phyloP scores from a whole-genome alignment of 2,113 vertebrate species.

The Trichomycterus rosablanca region DNA sequence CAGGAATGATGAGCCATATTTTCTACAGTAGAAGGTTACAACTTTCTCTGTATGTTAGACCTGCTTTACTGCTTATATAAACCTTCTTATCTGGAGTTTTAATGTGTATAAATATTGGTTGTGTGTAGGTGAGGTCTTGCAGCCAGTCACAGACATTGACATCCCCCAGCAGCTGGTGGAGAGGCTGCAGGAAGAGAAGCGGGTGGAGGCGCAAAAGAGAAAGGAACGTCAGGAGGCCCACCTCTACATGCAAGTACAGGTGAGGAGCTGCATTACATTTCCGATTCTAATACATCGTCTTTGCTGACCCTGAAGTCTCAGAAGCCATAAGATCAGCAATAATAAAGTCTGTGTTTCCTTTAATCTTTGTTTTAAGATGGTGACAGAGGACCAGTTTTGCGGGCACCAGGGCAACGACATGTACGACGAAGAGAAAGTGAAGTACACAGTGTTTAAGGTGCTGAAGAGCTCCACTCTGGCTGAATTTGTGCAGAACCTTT shows the following conservation, averaged over 20 bases:
- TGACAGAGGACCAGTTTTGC: slow-evolving; percentile 98
- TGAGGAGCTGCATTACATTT: slow-evolving; percentile 45
- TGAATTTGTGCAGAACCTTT: slow-evolving; percentile 97
- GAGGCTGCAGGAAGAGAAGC: slow-evolving; percentile 95
- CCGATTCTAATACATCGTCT: too few relatives aligned
- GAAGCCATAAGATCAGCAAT: too few relatives aligned
- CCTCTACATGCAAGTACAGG: slow-evolving; percentile 99
- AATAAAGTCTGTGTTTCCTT: too few relatives aligned
- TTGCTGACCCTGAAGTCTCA: too few relatives aligned
- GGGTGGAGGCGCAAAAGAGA: slow-evolving; percentile 96
- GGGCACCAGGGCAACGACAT: slow-evolving; percentile 99
- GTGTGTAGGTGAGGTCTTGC: slow-evolving; percentile 84
- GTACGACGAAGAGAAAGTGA: slow-evolving; percentile 99
- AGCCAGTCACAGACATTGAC: slow-evolving; percentile 91
- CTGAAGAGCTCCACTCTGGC: slow-evolving; percentile 93
- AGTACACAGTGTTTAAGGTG: slow-evolving; percentile 98
- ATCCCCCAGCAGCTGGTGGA: slow-evolving; percentile 97
- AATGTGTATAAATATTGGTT: neutral
- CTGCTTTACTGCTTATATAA: neutral
- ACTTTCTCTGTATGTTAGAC: too few relatives aligned
- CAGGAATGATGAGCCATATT: too few relatives aligned
- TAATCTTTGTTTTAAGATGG: slow-evolving; percentile 73
- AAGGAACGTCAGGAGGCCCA: slow-evolving; percentile 98
- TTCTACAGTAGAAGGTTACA: too few relatives aligned
- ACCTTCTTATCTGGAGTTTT: neutral